Conservation (phyloP, 2,113 vertebrate genomes). For the Sclerurus mexicanus region DNA sequence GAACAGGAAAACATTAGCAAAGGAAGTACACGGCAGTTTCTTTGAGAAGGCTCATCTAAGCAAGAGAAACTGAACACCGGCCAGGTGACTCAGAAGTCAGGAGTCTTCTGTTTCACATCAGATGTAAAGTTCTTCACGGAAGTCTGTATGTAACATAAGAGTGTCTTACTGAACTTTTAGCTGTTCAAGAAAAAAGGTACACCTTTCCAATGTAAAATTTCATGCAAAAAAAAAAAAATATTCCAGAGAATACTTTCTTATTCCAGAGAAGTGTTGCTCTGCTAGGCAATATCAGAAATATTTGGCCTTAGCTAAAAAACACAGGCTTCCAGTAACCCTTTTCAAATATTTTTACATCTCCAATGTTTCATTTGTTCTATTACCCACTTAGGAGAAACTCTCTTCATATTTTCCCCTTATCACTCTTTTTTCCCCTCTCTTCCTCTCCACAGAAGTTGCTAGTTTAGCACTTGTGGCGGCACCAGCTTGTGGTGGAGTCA, state of each 20-base stretch:
- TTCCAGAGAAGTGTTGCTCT: not conserved
- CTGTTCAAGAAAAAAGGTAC: not conserved
- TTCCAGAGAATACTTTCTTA: too few species aligned
- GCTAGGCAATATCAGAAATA: not conserved
- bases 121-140: not conserved
- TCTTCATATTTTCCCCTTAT: not conserved
- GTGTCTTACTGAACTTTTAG: not conserved
- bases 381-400: not conserved
- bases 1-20: not conserved
- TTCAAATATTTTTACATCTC: not conserved
- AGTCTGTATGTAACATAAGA: not conserved
- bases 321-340: not conserved
- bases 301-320: not conserved
- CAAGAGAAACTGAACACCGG: not conserved
- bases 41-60: not conserved
- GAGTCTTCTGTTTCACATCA: not conserved
- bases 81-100: not conserved
- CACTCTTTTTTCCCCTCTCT: not conserved
- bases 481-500: not conserved
- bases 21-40: not conserved
- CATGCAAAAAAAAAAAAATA: not conserved
- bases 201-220: not conserved
- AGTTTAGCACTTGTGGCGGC: not conserved
- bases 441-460: not conserved
- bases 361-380: not conserved